Evolutionary conservation across 2,888 invertebrate genomes (phyloP).

Genomic region (Tineola bisselliella): DNA sequence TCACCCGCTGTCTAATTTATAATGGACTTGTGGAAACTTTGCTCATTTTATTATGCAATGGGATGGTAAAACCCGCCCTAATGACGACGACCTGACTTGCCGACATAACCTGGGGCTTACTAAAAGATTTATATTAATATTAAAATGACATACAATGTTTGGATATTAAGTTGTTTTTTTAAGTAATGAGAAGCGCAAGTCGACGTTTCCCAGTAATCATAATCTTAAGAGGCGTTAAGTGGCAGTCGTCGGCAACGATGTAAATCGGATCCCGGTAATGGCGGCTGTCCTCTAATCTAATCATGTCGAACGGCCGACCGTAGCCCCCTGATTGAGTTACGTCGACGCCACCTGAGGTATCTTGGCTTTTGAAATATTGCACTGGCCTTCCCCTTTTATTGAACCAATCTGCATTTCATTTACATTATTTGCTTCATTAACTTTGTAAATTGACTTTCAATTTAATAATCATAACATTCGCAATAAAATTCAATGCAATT

Average conservation of each 20-base stretch:
- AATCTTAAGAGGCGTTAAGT: conserved; percentile 10
- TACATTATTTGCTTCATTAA: conserved; percentile 6
- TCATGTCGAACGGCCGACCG: conserved; percentile 51
- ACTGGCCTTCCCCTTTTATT: background rate
- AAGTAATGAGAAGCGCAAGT: background rate
- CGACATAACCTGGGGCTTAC: conserved; percentile 52
- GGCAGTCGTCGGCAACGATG: conserved; percentile 23
- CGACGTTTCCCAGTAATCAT: background rate
- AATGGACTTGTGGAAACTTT: conserved; percentile 67
- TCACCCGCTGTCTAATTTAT: conserved; percentile 66
- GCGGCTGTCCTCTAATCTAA: conserved; percentile 64
- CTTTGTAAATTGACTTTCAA: background rate
- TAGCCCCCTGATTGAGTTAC: conserved; percentile 49
- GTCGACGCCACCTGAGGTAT: conserved; percentile 21
- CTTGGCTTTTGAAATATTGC: conserved; percentile 10
- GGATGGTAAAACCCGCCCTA: conserved; percentile 60
- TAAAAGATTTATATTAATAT: conserved; percentile 43
- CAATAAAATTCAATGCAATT: too few relatives aligned
- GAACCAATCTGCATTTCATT: conserved; percentile 9
- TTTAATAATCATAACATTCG: too few relatives aligned
- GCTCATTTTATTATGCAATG: conserved; percentile 68
- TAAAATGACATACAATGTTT: background rate
- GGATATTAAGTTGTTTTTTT: background rate
- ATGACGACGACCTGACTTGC: conserved; percentile 60
- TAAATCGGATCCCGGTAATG: conserved; percentile 65